phyloP scores from a whole-genome alignment of 2,113 vertebrate species.

The Stigmatopora nigra region DNA sequence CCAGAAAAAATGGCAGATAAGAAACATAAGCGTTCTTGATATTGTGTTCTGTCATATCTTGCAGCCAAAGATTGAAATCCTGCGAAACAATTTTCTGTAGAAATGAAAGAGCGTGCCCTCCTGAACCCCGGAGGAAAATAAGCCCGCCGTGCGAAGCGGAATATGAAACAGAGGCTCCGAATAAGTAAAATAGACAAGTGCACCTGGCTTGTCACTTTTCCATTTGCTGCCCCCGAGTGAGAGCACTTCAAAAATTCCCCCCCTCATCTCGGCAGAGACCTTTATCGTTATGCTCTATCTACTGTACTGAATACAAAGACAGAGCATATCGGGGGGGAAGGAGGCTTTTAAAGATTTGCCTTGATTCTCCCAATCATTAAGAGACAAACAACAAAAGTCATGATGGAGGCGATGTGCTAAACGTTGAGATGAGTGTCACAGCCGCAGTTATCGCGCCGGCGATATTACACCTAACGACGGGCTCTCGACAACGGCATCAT shows the following conservation, averaged over 20 bases:
- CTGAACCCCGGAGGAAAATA: constrained; percentile 95
- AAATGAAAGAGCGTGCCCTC: constrained; percentile 98
- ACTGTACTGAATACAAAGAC: constrained; percentile 67
- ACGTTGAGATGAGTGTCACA: constrained; percentile 65
- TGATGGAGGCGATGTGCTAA: constrained; percentile 54
- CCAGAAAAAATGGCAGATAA: constrained; percentile 96
- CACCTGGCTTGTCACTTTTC: constrained; percentile 80
- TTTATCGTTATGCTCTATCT: constrained; percentile 69
- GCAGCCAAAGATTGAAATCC: constrained; percentile 99
- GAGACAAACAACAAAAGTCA: constrained; percentile 47
- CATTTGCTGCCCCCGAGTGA: constrained; percentile 72
- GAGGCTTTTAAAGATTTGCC: constrained; percentile 39
- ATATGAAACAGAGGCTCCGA: constrained; percentile 86
- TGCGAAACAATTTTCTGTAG: constrained; percentile 99
- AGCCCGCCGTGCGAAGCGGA: constrained; percentile 81
- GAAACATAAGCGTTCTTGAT: constrained; percentile 99
- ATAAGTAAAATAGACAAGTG: constrained; percentile 90
- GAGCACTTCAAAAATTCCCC: constrained; percentile 66
- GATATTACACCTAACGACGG: constrained; percentile 67
- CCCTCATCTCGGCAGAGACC: constrained; percentile 61
- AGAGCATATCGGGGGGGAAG: constrained; percentile 49
- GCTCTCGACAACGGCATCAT: constrained; percentile 74
- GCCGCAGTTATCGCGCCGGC: constrained; percentile 65
- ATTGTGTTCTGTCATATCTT: constrained; percentile 97
- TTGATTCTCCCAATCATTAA: constrained; percentile 51